phyloP scores from a whole-genome alignment of 2,888 invertebrate species.

The Drosophila gaucha region DNA sequence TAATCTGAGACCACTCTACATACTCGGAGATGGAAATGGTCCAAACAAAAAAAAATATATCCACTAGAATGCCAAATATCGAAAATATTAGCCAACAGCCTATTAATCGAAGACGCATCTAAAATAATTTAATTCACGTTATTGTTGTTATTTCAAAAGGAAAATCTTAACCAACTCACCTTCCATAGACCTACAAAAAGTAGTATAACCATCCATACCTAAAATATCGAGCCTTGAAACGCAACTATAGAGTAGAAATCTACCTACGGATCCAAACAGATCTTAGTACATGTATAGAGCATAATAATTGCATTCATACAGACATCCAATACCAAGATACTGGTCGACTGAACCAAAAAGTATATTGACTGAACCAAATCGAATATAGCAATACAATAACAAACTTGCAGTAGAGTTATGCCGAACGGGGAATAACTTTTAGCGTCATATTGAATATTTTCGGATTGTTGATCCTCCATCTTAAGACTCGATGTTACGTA shows the following conservation, averaged over 20 bases:
- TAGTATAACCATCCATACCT: conserved; percentile 33
- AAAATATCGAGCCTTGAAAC: conserved; percentile 35
- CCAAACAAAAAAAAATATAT: conserved; percentile 38
- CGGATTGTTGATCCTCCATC: background rate
- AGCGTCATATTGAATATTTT: background rate
- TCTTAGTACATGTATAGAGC: background rate
- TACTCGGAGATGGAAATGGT: conserved; percentile 16
- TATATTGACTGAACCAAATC: conserved; percentile 53
- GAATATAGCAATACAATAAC: conserved; percentile 31
- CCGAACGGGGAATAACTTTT: background rate
- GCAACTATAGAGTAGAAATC: conserved; percentile 16
- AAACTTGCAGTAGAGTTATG: conserved; percentile 16
- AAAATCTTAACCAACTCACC: conserved; percentile 24
- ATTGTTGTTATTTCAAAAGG: background rate
- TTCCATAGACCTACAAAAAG: conserved; percentile 47
- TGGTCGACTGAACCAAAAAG: conserved; percentile 29
- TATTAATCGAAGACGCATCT: conserved; percentile 15
- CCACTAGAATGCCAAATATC: conserved; percentile 25
- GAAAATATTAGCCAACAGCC: conserved; percentile 43
- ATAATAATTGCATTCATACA: conserved; percentile 6
- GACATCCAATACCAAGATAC: conserved; percentile 6
- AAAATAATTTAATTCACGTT: background rate
- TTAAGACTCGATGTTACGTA: background rate
- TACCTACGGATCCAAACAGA: conserved; percentile 15
- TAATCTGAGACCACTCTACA: conserved; percentile 14